Base-by-base conservation (phyloP, 2,888 invertebrate genomes). In the Folsomia candida region DNA sequence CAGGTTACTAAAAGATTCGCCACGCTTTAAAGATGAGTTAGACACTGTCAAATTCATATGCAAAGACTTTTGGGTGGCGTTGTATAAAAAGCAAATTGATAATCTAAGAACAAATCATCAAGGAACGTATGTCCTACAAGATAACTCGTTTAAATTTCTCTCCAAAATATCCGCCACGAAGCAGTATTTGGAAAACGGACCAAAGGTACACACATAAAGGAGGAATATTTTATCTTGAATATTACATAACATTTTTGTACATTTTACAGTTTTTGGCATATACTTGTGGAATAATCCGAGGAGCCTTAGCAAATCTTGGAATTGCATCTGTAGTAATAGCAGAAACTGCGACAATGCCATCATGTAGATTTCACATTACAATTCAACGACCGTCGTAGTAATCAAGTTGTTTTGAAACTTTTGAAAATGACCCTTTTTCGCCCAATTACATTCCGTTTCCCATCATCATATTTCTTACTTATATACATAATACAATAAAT, bases 1-100 rank as follows among this genome's bases (percentile, higher is more conserved):
- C 80, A 88, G 89, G 76, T 85, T 96, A 66, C 96, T 97, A 0
- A 89, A 93, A 81, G 97, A 98, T 83, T 91, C 91, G 87, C 89
- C 93, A 0, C 87, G 97, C 62, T 97, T 98, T 82, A 95, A 96
- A 84, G 97, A 97, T 85, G 99, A 99, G 84, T 83, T 99, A 68
- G 98, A 99, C 81, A 94, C 93, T 29, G 93, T 99, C 87, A 99
- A 99, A 84, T 98, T 97, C 81, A 93, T 99, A 68, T 99, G 99
- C 83, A 99, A 98, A 69, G 99, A 99, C 82, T 97, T 98, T 82
- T 99, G 99, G 99, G 91, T 92, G n/a, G 90, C 93, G 51, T 89
- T 98, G 47, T 98, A 96, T 83, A 97, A 96, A 81, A 99, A 98
- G 83, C 98, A 97, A 85, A 95, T 99, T 69, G 98, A 99, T 82